Base-by-base conservation (phyloP, 2,888 invertebrate genomes). In the Hypolimnas misippus region DNA sequence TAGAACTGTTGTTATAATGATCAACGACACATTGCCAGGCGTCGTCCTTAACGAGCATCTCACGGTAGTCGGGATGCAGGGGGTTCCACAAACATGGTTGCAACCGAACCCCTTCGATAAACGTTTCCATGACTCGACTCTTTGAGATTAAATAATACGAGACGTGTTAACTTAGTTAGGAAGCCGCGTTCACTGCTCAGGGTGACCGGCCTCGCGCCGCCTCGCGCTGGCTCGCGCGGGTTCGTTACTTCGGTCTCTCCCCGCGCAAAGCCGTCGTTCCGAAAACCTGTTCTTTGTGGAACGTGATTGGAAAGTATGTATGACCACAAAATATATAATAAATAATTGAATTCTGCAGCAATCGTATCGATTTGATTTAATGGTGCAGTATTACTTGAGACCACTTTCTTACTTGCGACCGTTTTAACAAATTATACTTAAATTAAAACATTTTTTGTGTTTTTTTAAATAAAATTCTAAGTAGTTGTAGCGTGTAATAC, bases 11-110 rank as follows among this genome's bases (percentile, higher is more conserved):
- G 63, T 87, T 83, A 65, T 79, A 81, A 71, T 83, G 76, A 46
- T 83, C 79, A n/a, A 89, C 84, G 29, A 91, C 84, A 57, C 76
- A 76, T 52, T 84, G 83, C 90, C 90, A 91, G 35, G 90, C 89
- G 50, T 82, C 82, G 25, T 89, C 88, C 67, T 89, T 82, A 7
- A 83, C 76, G 25, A 82, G 79, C 70, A 81, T 79, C 67, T 89
- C 89, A 8, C 88, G 80, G 64, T 90, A 89, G 64, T 88, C 87
- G 1, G 84, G 84, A 65, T 89, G 86, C 61, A 84, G 75, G 0
- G 90, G 89, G 65, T 91, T 88, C 90, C 90, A 91, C 1, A 91
- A 71, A 66, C 89, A 89, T 8, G 87, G 88, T 55, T 89, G 82
- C 17, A 74, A 70, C 44, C 89, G 82, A 10, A 91, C 89, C 16